Base-by-base conservation (phyloP, 2,797 vertebrate species). In the Chiloscyllium punctatum region DNA sequence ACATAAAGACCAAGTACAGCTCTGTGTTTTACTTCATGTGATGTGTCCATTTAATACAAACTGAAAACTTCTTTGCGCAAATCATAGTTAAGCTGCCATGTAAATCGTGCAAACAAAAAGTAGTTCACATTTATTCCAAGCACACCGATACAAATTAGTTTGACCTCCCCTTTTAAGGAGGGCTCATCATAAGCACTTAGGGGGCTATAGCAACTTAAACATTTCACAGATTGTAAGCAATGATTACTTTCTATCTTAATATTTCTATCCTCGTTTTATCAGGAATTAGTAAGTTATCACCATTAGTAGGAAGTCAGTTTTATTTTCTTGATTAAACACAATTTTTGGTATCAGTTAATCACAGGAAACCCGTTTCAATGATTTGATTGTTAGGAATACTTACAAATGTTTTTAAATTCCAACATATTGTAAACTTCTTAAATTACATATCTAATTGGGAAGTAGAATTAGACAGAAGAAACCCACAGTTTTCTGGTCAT, bases 21-120 rank as follows among this genome's bases (percentile, higher is more conserved):
- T 42, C 53, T 72, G 69, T 94, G 69, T 69, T 72, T 72, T 51
- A 72, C 68, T 94, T 94, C 92, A 94, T 94, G 91, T 69, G 51
- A 72, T 94, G 94, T 74, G 71, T 57, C 94, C 94, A 68, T 95
- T 95, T 95, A 95, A 77, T 95, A 77, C 69, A 95, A 95, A 95
- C 74, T 95, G 94, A 95, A 95, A 95, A 95, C 71, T 77, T 95
- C 94, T 95, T 95, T 77, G 94, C 57, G 71, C 30, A 74, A 74
- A 77, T 77, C 71, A 53, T 77, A n/a, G 71, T 77, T 95, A 95
- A 77, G 94, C 94, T 95, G 71, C 94, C 94, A 74, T 95, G 71
- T 95, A 95, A 95, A 95, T 53, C 42, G 48, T 74, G 74, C 94
- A 95, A 95, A 74, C 77, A 95, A 72, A 95, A 94, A 95, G 94